phyloP scores from a whole-genome alignment of 1,140 invertebrate species.

The Lasioglossum baleicum region DNA sequence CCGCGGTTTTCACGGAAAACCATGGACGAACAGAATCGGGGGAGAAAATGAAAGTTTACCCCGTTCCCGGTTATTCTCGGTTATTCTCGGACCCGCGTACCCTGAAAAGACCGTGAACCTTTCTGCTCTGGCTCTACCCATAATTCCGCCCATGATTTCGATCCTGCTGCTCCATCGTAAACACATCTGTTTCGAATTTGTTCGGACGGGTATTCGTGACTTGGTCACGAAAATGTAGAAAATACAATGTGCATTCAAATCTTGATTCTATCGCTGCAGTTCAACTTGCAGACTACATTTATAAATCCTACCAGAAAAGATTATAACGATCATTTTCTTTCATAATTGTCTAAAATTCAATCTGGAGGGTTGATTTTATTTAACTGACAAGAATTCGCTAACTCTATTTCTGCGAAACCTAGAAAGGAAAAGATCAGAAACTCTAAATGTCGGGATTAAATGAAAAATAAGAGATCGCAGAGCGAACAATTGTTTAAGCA shows the following conservation, averaged over 20 bases:
- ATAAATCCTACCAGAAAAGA: too few relatives aligned
- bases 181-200: background rate
- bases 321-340: too few relatives aligned
- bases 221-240: background rate
- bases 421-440: too few relatives aligned
- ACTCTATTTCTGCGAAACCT: too few relatives aligned
- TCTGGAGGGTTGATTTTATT: too few relatives aligned
- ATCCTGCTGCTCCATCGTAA: background rate
- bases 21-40: background rate
- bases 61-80: conserved; percentile 32
- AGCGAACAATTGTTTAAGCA: too few relatives aligned
- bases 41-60: conserved; percentile 38
- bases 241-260: background rate
- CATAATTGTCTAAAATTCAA: too few relatives aligned
- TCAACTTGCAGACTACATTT: too few relatives aligned
- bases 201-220: background rate
- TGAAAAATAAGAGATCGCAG: too few relatives aligned
- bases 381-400: too few relatives aligned
- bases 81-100: conserved; percentile 39
- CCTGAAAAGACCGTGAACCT: background rate
- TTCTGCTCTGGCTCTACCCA: background rate
- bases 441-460: too few relatives aligned
- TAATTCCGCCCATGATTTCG: background rate
- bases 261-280: too few relatives aligned
- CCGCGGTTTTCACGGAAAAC: conserved; percentile 36